These are phyloP conservation scores for Caenorhabditis sp. DNA, from an alignment of 2,888 invertebrate genomes.

Conservation along the genomic window DNA sequence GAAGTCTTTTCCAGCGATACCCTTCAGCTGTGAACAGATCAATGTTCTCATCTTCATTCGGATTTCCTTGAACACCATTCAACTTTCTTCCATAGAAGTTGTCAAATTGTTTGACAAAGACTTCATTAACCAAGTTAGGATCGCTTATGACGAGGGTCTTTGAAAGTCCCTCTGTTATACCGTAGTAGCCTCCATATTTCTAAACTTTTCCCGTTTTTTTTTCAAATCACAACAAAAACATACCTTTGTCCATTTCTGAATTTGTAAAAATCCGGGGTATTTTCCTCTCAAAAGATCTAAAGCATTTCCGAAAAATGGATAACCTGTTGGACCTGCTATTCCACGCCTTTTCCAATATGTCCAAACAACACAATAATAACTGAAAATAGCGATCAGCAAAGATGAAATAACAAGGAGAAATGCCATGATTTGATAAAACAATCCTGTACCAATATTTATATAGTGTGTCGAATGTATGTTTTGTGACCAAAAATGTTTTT, in stretches of 20 bases:
- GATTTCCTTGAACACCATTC: background rate
- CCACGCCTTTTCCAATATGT: background rate
- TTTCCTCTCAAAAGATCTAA: no score
- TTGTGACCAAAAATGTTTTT: no score
- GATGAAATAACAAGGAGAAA: background rate
- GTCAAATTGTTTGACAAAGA: slow-evolving; percentile 72
- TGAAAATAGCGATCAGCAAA: background rate
- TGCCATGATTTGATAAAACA: no score
- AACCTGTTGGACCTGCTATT: background rate
- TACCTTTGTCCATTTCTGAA: background rate
- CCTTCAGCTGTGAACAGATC: slow-evolving; percentile 60
- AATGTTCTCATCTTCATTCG: background rate
- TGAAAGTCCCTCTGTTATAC: slow-evolving; percentile 49
- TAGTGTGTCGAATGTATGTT: no score
- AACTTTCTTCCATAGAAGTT: slow-evolving; percentile 72
- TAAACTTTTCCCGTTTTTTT: background rate
- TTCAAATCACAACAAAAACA: background rate
- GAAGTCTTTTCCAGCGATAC: slow-evolving; percentile 74
- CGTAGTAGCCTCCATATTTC: slow-evolving; percentile 45
- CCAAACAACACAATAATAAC: background rate
- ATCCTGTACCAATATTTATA: no score
- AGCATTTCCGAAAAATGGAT: background rate
- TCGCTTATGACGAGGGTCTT: slow-evolving; percentile 71
- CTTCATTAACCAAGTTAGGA: slow-evolving; percentile 71
- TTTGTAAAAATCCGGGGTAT: no score